Percentiles rank a stretch among this genome's conserved stretches.
These are phyloP conservation scores for Zaprionus nigranus DNA, from an alignment of 1,140 invertebrate genomes.

Conservation along the genomic window DNA sequence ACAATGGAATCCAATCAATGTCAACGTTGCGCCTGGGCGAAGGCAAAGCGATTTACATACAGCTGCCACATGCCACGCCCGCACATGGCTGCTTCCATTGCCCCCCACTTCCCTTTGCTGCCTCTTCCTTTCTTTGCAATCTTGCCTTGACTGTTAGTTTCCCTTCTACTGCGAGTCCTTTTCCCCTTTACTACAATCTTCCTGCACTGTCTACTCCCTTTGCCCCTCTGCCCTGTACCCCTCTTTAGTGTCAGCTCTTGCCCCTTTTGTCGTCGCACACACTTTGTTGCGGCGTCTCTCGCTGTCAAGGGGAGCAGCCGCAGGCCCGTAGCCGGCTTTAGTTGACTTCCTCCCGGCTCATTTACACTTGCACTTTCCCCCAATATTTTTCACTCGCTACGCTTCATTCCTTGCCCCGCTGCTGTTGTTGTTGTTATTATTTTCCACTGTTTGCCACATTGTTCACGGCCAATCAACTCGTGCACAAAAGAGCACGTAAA, in stretches of 20 bases:
- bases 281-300: conserved; percentile 11
- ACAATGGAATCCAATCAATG: conserved; percentile 7
- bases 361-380: conserved; percentile 41
- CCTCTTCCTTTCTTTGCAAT: neutral
- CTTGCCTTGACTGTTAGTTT: too few species aligned
- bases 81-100: neutral
- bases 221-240: too few species aligned
- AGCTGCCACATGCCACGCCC: neutral
- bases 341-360: conserved; percentile 18
- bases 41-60: neutral
- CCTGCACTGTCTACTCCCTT: too few species aligned
- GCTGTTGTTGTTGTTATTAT: neutral
- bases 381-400: conserved; percentile 10
- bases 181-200: too few species aligned
- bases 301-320: neutral
- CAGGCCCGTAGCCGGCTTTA: conserved; percentile 6
- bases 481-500: conserved; percentile 40
- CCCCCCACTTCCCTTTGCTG: neutral
- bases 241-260: neutral
- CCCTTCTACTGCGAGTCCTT: too few species aligned
- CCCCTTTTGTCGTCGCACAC: conserved; percentile 2
- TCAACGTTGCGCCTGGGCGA: neutral
- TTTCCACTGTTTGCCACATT: conserved; percentile 37
- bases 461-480: conserved; percentile 53
- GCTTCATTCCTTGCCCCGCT: conserved; percentile 13